These are phyloP conservation scores for Drosophila auraria DNA, from an alignment of 1,140 invertebrate genomes.

Conservation along the genomic window DNA sequence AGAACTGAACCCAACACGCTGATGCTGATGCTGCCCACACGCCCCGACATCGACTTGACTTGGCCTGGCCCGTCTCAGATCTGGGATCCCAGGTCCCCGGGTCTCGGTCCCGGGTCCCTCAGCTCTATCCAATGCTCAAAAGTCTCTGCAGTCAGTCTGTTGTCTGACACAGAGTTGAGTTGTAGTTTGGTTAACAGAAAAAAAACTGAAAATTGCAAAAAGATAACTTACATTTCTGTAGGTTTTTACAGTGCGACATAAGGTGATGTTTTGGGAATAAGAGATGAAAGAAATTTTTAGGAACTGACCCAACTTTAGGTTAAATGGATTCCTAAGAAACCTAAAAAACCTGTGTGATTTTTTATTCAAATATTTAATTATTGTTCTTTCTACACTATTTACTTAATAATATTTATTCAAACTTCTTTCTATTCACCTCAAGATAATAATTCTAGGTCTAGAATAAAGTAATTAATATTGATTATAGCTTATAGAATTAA, in stretches of 20 bases:
- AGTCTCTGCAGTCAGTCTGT: conserved; percentile 34
- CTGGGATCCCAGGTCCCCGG: conserved; percentile 25
- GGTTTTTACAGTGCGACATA: conserved; percentile 7
- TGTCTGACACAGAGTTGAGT: conserved; percentile 45
- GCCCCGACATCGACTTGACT: conserved; percentile 46
- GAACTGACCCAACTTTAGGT: neutral
- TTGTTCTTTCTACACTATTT: neutral
- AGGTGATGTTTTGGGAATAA: too few relatives aligned
- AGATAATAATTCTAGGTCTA: neutral
- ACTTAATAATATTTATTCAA: neutral
- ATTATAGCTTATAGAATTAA: too few relatives aligned
- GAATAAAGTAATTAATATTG: too few relatives aligned
- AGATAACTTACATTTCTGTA: conserved; percentile 23
- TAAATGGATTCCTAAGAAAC: too few relatives aligned
- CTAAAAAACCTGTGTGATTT: neutral
- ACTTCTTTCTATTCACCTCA: too few relatives aligned
- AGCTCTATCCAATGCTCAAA: conserved; percentile 18
- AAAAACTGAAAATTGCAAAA: conserved; percentile 33
- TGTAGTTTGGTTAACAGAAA: conserved; percentile 44
- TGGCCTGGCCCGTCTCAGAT: conserved; percentile 28
- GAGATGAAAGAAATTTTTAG: neutral
- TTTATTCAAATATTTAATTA: neutral
- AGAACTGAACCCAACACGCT: conserved; percentile 42
- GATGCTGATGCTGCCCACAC: conserved; percentile 43
- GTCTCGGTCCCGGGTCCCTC: conserved; percentile 21